phyloP scores from a whole-genome alignment of 2,797 vertebrate genomes.

The Podargus strigoides region DNA sequence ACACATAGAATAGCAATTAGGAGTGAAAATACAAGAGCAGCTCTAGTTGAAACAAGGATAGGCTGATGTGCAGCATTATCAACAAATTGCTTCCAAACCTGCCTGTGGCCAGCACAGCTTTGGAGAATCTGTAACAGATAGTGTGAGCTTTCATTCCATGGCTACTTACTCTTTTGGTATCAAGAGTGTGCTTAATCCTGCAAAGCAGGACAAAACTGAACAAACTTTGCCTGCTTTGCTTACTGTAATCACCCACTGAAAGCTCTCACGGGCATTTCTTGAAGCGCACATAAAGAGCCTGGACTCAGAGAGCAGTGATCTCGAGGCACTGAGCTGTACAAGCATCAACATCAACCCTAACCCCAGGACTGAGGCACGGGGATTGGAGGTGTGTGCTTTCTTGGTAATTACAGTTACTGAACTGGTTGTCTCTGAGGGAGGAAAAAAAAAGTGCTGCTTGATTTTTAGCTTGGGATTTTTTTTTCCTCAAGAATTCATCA shows the following conservation, averaged over 20 bases:
- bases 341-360: neutral
- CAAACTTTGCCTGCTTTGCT: neutral
- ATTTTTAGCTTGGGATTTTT: neutral
- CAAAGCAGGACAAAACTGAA: neutral
- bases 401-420: neutral
- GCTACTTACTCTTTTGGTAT: neutral
- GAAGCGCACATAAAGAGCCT: rapidly evolving
- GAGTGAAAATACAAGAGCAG: neutral
- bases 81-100: neutral
- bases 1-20: neutral
- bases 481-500: neutral
- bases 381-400: neutral
- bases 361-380: neutral
- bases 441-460: neutral
- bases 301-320: neutral
- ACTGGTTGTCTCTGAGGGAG: neutral
- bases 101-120: neutral
- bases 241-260: neutral
- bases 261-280: neutral
- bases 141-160: neutral
- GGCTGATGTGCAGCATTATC: neutral
- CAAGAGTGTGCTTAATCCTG: neutral
- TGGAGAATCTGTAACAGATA: neutral
- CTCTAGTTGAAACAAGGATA: neutral
- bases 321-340: neutral